Evolutionary conservation across 2,113 vertebrate genomes (phyloP).

Genomic region (Glareola pratincola): DNA sequence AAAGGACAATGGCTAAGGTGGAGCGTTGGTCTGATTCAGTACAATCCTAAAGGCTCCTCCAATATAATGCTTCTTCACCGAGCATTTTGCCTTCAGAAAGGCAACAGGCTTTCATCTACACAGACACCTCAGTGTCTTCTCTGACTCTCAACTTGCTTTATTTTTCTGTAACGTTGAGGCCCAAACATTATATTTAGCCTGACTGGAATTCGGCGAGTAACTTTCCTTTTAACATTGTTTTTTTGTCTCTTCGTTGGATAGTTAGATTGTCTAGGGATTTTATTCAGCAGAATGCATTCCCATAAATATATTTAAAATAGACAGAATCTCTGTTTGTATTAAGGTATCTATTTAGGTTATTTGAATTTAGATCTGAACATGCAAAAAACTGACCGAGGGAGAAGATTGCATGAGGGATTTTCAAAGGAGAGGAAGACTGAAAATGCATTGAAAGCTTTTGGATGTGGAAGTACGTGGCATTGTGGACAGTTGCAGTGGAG

Average conservation of each 20-base stretch:
- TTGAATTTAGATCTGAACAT: conserved; percentile 29
- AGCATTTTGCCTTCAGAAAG: not conserved
- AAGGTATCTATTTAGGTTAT: conserved; percentile 10
- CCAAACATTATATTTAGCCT: conserved; percentile 47
- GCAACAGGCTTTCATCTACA: not conserved
- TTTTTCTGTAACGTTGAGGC: not conserved
- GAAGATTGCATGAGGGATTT: not conserved
- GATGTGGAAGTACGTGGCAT: conserved; percentile 35
- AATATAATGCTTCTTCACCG: not conserved
- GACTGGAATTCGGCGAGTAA: conserved; percentile 50
- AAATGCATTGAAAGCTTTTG: conserved; percentile 59
- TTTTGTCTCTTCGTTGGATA: conserved; percentile 21
- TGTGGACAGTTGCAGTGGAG: conserved; percentile 56
- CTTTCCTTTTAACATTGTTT: conserved; percentile 18
- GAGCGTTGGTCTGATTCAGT: not conserved
- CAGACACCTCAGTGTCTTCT: not conserved
- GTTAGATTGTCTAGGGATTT: conserved; percentile 56
- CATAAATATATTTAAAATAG: conserved; percentile 52
- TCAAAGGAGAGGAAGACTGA: not conserved
- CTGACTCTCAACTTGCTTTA: not conserved
- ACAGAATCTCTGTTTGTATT: conserved; percentile 18
- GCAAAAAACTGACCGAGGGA: conserved; percentile 7
- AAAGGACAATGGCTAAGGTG: not conserved
- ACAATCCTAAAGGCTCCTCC: not conserved
- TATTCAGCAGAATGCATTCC: conserved; percentile 58